Base-by-base conservation (phyloP, 2,888 invertebrate genomes). In the Cosmia trapezina region DNA sequence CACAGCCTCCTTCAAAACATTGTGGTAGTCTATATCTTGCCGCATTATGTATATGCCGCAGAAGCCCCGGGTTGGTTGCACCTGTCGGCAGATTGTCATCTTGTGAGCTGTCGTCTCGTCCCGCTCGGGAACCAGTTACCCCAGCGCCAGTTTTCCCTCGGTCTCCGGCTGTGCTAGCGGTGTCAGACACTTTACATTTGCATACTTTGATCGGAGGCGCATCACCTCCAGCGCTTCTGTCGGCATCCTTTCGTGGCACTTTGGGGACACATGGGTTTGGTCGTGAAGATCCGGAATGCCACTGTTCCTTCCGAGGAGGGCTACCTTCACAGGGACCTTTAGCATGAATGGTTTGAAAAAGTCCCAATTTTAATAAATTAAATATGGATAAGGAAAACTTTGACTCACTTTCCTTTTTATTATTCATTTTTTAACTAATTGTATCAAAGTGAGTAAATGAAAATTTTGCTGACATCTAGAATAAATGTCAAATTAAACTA, bases 121-220 rank as follows among this genome's bases (percentile, higher is more conserved):
- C 91, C 0, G 91, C 88, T n/a, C 96, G 91, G 14, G 96, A 94
- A 7, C 96, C 96, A 2, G 94, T 93, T 19, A 96, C 93, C 4
- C 96, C 95, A 3, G 95, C 96, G 1, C 96, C 96, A 1, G 96
- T 94, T 83, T 94, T 96, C 5, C 96, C 96, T n/a, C 95, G 89
- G 77, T 95, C 92, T 6, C 91, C 84, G 1, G 89, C 87, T 0
- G 88, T 90, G 74, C 87, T 91, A 7, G 83, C 43, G 14, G 77
- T 76, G 8, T 91, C 90, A 3, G 87, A 78, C 3, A 81, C 56
- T 68, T 78, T 85, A 72, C 91, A 91, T 68, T 65, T 73, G 49
- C 76, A 78, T 47, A 76, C 47, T 60, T 37, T 78, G 28, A 68
- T 66, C 8, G 81, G 28, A 5, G 88, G 87, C 1, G 86, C 89